phyloP scores from a whole-genome alignment of 1,140 invertebrate genomes.

The Halesus radiatus region DNA sequence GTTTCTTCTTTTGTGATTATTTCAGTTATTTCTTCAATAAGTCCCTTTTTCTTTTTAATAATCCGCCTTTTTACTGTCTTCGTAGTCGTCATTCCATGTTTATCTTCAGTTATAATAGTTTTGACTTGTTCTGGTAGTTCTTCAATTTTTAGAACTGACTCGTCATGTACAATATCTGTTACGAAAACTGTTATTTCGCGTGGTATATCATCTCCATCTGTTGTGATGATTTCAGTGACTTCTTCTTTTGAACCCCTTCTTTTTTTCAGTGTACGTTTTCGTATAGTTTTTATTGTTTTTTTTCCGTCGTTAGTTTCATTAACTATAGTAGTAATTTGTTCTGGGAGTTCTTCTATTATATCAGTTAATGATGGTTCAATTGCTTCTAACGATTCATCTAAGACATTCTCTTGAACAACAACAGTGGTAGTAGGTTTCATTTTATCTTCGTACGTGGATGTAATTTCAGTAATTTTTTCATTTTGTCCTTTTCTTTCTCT shows the following conservation, averaged over 20 bases:
- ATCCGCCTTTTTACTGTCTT: conserved; percentile 55
- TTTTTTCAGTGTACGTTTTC: conserved; percentile 3
- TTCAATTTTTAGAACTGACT: conserved; percentile 55
- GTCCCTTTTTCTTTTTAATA: conserved; percentile 61
- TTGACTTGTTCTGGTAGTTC: conserved; percentile 60
- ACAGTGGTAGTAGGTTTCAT: neutral
- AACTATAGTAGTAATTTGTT: conserved; percentile 53
- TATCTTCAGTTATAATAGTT: neutral
- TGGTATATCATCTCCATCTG: neutral
- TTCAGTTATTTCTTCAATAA: conserved; percentile 59
- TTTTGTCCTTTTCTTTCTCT: conserved; percentile 56
- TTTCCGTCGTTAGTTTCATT: conserved; percentile 26
- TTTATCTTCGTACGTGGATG: neutral
- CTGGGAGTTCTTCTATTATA: conserved; percentile 4
- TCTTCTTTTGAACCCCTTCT: neutral
- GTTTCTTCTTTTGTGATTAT: conserved; percentile 62
- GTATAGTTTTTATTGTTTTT: neutral
- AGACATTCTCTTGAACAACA: neutral
- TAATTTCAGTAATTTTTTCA: conserved; percentile 3
- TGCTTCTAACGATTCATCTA: neutral
- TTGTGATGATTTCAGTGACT: neutral
- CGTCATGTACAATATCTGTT: neutral
- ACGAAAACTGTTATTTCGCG: neutral
- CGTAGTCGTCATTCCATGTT: neutral
- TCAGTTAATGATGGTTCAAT: no score